Conservation (phyloP, 2,888 invertebrate genomes). For the Rugalucina vietnamica region DNA sequence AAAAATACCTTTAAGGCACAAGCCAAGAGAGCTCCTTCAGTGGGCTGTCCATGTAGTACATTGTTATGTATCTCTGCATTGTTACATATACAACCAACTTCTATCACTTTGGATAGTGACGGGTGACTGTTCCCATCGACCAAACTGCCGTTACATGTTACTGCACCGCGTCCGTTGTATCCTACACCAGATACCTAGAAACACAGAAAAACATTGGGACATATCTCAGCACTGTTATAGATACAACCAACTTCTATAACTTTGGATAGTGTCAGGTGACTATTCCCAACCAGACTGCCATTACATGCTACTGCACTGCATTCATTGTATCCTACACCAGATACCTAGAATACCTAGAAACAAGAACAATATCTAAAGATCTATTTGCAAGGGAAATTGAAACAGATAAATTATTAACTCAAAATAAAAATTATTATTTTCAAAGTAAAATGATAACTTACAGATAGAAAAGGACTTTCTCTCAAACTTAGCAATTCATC, state of each 20-base stretch:
- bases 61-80: constrained; percentile 96
- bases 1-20: constrained; percentile 91
- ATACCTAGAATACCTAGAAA: constrained; percentile 87
- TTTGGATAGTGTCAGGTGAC: constrained; percentile 85
- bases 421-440: too few species aligned
- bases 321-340: constrained; percentile 96
- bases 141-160: constrained; percentile 84
- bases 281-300: constrained; percentile 76
- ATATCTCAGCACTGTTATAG: constrained; percentile 97
- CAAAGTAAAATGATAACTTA: too few species aligned
- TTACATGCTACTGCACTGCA: constrained; percentile 90
- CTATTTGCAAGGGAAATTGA: too few species aligned
- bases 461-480: too few species aligned
- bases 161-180: constrained; percentile 94
- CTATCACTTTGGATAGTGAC: constrained; percentile 88
- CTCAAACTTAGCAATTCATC: too few species aligned
- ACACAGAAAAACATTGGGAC: constrained; percentile 91
- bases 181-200: constrained; percentile 92
- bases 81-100: constrained; percentile 96
- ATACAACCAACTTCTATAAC: constrained; percentile 94
- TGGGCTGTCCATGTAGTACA: constrained; percentile 94
- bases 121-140: constrained; percentile 81
- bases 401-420: too few species aligned
- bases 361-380: too few species aligned
- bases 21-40: constrained; percentile 97